phyloP scores from a whole-genome alignment of 2,888 invertebrate genomes.

The Beris chalybata region DNA sequence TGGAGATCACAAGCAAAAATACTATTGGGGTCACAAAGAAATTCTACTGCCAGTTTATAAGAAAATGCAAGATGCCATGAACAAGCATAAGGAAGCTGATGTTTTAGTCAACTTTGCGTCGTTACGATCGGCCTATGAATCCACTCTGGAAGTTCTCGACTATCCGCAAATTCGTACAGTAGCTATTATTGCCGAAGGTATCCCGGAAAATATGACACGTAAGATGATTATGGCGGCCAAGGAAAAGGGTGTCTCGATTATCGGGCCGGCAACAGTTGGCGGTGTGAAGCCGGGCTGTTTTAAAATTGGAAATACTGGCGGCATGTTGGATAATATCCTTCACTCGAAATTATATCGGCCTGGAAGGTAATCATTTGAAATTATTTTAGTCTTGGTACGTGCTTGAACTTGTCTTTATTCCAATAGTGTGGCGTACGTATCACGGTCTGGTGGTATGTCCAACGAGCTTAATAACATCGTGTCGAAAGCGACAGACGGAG shows the following conservation, averaged over 20 bases:
- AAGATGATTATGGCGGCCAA: slow-evolving; percentile 85
- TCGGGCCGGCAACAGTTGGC: slow-evolving; percentile 95
- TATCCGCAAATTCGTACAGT: slow-evolving; percentile 94
- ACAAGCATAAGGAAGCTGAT: slow-evolving; percentile 91
- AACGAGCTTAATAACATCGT: slow-evolving; percentile 99
- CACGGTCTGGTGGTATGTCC: slow-evolving; percentile 98
- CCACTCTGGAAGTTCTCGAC: slow-evolving; percentile 90
- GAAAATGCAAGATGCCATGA: slow-evolving; percentile 95
- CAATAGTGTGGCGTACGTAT: slow-evolving; percentile 93
- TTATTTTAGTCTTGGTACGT: background rate
- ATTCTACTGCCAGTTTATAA: slow-evolving; percentile 93
- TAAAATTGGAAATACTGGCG: slow-evolving; percentile 99
- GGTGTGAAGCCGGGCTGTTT: slow-evolving; percentile 99
- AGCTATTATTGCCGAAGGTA: slow-evolving; percentile 99
- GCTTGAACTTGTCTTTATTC: slow-evolving; percentile 6
- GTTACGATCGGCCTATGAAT: slow-evolving; percentile 94
- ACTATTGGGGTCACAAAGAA: slow-evolving; percentile 99
- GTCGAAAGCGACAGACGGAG: slow-evolving; percentile 95
- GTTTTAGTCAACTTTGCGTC: slow-evolving; percentile 98
- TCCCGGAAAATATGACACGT: slow-evolving; percentile 97
- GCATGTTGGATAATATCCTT: slow-evolving; percentile 99
- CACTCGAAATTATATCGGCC: slow-evolving; percentile 96
- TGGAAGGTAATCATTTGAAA: slow-evolving; percentile 64
- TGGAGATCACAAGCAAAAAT: slow-evolving; percentile 98
- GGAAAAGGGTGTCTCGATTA: slow-evolving; percentile 80